Conservation (phyloP, 1,140 invertebrate species). For the Camponotus floridanus region DNA sequence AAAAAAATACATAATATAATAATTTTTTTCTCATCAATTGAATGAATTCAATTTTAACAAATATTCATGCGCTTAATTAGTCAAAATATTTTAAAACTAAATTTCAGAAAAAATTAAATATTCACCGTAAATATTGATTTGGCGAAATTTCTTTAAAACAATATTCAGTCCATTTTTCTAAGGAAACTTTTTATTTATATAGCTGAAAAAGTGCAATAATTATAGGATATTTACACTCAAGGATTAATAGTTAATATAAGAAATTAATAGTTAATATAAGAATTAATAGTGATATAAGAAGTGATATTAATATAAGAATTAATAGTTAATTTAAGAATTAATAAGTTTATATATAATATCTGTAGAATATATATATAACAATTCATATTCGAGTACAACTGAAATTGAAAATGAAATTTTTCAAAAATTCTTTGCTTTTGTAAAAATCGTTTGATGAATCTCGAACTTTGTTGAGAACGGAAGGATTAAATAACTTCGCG, state of each 20-base stretch:
- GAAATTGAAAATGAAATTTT: neutral
- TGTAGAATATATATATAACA: neutral
- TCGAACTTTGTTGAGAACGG: neutral
- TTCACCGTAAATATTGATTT: neutral
- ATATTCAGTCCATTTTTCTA: neutral
- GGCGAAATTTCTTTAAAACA: neutral
- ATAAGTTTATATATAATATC: neutral
- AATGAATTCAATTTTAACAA: neutral
- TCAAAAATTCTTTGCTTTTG: neutral
- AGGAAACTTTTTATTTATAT: neutral
- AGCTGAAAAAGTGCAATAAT: neutral
- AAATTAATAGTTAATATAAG: too few relatives aligned
- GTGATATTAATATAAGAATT: too few relatives aligned
- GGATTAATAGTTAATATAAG: too few relatives aligned
- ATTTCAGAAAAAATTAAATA: too few relatives aligned
- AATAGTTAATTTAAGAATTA: too few relatives aligned
- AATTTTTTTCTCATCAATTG: neutral
- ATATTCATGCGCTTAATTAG: neutral
- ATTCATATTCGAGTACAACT: neutral
- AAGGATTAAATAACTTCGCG: slow-evolving; percentile 4
- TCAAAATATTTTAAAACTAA: neutral
- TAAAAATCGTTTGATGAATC: neutral
- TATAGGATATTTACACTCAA: too few relatives aligned
- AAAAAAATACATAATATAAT: neutral
- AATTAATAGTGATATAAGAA: too few relatives aligned